phyloP scores from a whole-genome alignment of 2,797 vertebrate species.

The Sebastes baramenuke region DNA sequence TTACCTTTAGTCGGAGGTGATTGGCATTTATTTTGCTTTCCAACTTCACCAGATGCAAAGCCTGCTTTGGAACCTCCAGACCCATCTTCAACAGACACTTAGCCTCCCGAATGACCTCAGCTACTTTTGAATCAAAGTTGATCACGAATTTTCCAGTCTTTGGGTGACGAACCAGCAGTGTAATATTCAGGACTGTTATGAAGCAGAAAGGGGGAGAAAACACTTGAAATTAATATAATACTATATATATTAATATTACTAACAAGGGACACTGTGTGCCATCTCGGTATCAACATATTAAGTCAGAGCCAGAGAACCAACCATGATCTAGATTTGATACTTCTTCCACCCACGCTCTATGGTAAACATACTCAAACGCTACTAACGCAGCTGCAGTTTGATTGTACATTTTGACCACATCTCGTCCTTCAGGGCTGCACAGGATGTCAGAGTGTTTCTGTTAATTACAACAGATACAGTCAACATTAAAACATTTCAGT shows the following conservation, averaged over 20 bases:
- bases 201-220: constrained; percentile 8
- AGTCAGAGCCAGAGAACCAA: constrained; percentile 62
- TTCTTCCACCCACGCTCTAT: constrained; percentile 82
- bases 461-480: neutral
- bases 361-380: constrained; percentile 81
- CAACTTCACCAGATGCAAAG: constrained; percentile 75
- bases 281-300: neutral
- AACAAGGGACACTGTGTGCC: neutral
- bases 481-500: neutral
- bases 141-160: constrained; percentile 79
- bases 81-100: constrained; percentile 86
- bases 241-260: neutral
- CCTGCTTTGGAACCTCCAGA: constrained; percentile 83
- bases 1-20: constrained; percentile 82
- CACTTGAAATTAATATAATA: neutral
- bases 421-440: constrained; percentile 78
- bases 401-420: constrained; percentile 83
- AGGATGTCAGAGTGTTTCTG: constrained; percentile 86
- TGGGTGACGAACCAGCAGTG: constrained; percentile 81
- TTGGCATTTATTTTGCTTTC: constrained; percentile 79
- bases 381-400: constrained; percentile 80
- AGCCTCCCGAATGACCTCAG: constrained; percentile 82
- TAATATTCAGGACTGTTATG: constrained; percentile 82
- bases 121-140: constrained; percentile 86
- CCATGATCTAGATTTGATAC: constrained; percentile 79